These are phyloP conservation scores for Cyprinodon tularosa DNA, from an alignment of 2,113 vertebrate genomes.

Conservation along the genomic window DNA sequence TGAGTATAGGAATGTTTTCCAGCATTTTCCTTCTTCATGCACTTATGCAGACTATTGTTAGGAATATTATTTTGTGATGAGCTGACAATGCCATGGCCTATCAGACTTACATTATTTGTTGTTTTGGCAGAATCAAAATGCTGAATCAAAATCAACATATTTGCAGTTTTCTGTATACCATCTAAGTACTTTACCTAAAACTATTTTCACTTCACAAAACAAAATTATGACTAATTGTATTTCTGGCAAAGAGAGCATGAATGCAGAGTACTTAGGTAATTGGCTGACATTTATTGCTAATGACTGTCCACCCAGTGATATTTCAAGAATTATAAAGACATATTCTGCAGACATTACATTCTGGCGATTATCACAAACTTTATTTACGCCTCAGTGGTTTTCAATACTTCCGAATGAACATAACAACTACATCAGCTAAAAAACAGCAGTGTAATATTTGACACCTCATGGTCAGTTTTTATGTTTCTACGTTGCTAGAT, in stretches of 20 bases:
- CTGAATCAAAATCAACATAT: neutral
- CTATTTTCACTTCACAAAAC: neutral
- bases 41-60: neutral
- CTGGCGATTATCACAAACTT: neutral
- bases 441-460: neutral
- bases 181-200: neutral
- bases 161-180: neutral
- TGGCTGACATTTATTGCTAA: neutral
- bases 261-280: neutral
- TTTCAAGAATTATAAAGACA: neutral
- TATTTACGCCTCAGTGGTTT: too few species aligned
- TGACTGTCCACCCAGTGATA: neutral
- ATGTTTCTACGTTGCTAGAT: neutral
- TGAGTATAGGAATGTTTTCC: too few species aligned
- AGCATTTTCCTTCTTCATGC: neutral
- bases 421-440: neutral
- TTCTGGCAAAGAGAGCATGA: neutral
- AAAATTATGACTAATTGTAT: neutral
- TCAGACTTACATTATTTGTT: neutral
- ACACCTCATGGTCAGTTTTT: neutral
- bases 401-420: too few species aligned
- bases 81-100: too few species aligned
- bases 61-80: neutral
- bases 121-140: neutral
- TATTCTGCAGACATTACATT: neutral